Evolutionary conservation across 2,113 vertebrate species (phyloP).

Genomic region (Anguilla rostrata): DNA sequence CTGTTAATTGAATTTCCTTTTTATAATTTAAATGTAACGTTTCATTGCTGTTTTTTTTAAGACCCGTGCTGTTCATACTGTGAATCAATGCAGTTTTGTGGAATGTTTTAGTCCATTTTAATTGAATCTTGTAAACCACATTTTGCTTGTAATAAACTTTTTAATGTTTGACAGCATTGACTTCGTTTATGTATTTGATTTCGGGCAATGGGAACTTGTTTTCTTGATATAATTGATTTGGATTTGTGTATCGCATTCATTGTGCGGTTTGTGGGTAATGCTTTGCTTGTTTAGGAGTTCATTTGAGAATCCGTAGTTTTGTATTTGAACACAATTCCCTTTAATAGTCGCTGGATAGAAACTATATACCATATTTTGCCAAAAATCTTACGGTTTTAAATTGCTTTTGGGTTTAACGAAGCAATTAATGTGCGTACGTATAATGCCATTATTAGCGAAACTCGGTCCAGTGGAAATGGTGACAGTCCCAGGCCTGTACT

Average conservation of each 20-base stretch:
- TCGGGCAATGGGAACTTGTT: neutral
- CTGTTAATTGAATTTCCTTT: conserved; percentile 1
- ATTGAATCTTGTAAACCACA: conserved; percentile 25
- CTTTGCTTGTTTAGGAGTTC: too few relatives aligned
- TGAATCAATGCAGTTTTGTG: conserved; percentile 19
- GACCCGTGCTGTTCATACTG: conserved; percentile 21
- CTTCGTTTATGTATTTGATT: neutral
- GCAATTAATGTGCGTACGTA: too few relatives aligned
- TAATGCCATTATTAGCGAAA: too few relatives aligned
- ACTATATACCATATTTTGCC: too few relatives aligned
- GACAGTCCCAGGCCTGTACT: too few relatives aligned
- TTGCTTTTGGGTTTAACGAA: too few relatives aligned
- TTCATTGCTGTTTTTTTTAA: neutral
- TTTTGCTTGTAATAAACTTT: conserved; percentile 37
- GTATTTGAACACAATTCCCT: too few relatives aligned
- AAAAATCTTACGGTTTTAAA: too few relatives aligned
- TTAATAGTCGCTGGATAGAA: too few relatives aligned
- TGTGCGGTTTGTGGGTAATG: too few relatives aligned
- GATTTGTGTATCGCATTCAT: neutral
- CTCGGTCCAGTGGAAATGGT: too few relatives aligned
- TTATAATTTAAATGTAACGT: neutral
- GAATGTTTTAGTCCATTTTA: conserved; percentile 26
- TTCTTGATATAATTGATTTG: neutral
- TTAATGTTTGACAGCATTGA: conserved; percentile 23
- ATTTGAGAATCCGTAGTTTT: too few relatives aligned